Evolutionary conservation across 1,140 invertebrate genomes (phyloP).

Genomic region (Neelides sp.): DNA sequence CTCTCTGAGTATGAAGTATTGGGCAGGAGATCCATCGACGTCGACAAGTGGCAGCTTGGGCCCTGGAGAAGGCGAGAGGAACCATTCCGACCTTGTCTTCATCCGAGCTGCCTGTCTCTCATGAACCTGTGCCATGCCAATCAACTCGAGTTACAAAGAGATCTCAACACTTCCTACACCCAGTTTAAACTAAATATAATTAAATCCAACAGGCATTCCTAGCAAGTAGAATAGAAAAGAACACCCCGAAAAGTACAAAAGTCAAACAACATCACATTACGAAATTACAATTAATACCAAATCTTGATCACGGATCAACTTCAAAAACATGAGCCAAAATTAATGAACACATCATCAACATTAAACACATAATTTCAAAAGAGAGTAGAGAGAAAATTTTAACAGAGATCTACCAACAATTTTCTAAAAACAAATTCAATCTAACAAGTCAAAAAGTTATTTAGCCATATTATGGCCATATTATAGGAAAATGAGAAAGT

Average conservation of each 20-base stretch:
- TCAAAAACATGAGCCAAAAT: no score
- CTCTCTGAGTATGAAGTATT: conserved; percentile 17
- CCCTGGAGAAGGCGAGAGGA: conserved; percentile 52
- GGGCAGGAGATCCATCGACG: not conserved
- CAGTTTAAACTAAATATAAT: not conserved
- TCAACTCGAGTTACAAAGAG: not conserved
- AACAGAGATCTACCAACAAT: no score
- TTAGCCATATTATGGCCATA: no score
- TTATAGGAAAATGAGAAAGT: no score
- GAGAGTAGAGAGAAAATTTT: no score
- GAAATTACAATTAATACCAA: not conserved
- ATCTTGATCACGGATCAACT: no score
- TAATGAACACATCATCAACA: no score
- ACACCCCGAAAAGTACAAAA: not conserved
- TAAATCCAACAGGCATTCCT: not conserved
- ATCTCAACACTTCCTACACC: not conserved
- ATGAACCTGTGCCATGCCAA: conserved; percentile 59
- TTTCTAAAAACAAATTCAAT: no score
- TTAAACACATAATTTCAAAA: no score
- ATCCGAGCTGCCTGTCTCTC: conserved; percentile 84
- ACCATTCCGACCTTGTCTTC: conserved; percentile 87
- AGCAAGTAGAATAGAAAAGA: not conserved
- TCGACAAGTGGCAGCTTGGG: conserved; percentile 22
- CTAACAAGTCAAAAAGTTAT: no score
- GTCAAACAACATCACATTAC: not conserved